These are phyloP conservation scores for Pseudococcus jackbeardsleyi DNA, from an alignment of 2,888 invertebrate genomes.

Conservation along the genomic window DNA sequence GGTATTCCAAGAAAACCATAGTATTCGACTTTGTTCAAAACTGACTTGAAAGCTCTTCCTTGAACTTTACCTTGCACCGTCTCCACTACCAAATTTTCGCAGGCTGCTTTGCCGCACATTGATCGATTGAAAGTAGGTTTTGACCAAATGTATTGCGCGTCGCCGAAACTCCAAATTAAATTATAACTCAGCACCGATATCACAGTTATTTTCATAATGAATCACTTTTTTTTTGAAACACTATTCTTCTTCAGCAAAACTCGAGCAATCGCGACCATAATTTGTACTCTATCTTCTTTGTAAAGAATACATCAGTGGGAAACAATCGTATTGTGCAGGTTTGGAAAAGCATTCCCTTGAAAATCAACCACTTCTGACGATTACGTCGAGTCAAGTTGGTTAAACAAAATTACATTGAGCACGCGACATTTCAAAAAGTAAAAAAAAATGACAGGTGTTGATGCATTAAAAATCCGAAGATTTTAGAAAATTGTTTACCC, in stretches of 20 bases:
- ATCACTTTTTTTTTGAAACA: background rate
- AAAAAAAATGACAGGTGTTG: background rate
- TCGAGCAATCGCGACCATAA: background rate
- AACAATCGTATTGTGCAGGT: background rate
- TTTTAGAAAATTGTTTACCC: background rate
- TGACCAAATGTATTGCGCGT: background rate
- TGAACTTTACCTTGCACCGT: background rate
- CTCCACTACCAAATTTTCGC: background rate
- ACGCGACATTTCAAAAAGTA: background rate
- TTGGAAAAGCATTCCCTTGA: background rate
- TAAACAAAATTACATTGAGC: background rate
- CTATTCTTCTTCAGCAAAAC: background rate
- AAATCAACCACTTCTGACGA: background rate
- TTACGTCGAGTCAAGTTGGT: background rate
- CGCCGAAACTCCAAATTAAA: background rate
- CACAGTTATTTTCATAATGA: background rate
- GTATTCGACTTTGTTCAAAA: background rate
- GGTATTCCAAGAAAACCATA: background rate
- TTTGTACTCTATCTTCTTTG: background rate
- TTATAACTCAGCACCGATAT: background rate
- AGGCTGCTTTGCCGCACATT: background rate
- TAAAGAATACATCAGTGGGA: background rate
- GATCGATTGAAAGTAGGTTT: background rate
- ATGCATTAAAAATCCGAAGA: background rate
- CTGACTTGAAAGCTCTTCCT: background rate